phyloP scores from a whole-genome alignment of 2,888 invertebrate species.

The Dermolepida albohirtum region DNA sequence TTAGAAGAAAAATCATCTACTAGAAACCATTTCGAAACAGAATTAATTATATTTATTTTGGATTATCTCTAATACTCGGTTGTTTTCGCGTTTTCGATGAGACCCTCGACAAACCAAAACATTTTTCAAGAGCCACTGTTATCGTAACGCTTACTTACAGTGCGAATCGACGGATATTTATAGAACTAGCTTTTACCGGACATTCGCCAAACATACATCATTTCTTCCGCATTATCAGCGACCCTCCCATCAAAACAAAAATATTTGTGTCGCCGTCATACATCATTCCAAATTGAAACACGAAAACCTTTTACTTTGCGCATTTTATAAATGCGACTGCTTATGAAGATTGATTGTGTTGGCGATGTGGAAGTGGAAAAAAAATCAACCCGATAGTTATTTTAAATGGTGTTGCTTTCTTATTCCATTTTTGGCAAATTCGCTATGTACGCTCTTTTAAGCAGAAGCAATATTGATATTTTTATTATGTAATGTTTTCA shows the following conservation, averaged over 20 bases:
- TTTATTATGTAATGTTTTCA: no score
- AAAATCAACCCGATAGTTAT: constrained; percentile 10
- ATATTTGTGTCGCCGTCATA: constrained; percentile 38
- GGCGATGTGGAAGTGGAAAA: constrained; percentile 19
- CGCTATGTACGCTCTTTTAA: no score
- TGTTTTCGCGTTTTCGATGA: constrained; percentile 17
- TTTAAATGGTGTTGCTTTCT: constrained; percentile 10
- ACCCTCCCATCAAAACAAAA: constrained; percentile 34
- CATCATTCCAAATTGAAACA: constrained; percentile 44
- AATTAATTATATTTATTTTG: constrained; percentile 36
- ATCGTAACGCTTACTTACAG: constrained; percentile 28
- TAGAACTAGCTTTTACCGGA: constrained; percentile 34
- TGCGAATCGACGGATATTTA: constrained; percentile 36
- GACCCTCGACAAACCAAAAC: constrained; percentile 23
- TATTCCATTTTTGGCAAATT: neutral
- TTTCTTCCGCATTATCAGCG: constrained; percentile 31
- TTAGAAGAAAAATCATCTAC: neutral
- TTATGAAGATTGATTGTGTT: constrained; percentile 45
- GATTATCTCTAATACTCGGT: constrained; percentile 18
- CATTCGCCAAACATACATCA: constrained; percentile 33
- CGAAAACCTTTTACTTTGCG: constrained; percentile 41
- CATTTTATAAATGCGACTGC: constrained; percentile 41
- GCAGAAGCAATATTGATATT: no score
- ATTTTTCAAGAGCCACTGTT: constrained; percentile 35
- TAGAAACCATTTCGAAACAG: constrained; percentile 23